These are phyloP conservation scores for Crenichthys baileyi DNA, from an alignment of 2,797 vertebrate genomes.

Conservation along the genomic window DNA sequence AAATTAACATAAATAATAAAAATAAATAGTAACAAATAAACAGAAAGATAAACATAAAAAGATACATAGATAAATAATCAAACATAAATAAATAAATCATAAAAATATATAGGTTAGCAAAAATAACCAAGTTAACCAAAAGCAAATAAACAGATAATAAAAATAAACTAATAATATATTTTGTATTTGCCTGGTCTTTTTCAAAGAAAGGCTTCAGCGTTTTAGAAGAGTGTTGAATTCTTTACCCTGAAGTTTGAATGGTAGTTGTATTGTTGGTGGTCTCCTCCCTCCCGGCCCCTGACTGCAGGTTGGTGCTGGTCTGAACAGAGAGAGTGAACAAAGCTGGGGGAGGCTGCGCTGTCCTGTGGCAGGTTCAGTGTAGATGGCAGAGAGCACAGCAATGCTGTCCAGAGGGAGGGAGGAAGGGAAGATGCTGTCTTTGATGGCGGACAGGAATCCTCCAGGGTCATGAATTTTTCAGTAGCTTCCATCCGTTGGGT, in stretches of 20 bases:
- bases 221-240: background rate
- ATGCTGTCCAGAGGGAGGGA: conserved; percentile 9
- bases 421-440: conserved; percentile 63
- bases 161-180: no score
- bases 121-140: no score
- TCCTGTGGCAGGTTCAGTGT: conserved; percentile 38
- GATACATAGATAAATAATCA: no score
- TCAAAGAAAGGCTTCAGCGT: no score
- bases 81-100: no score
- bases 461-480: conserved; percentile 89
- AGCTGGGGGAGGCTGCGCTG: conserved; percentile 58
- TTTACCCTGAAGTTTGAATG: background rate
- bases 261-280: background rate
- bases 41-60: no score
- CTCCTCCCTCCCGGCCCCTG: background rate
- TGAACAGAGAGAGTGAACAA: conserved; percentile 8
- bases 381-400: conserved; percentile 23
- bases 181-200: no score
- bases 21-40: no score
- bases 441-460: conserved; percentile 82
- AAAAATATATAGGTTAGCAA: no score
- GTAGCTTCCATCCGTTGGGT: conserved; percentile 67
- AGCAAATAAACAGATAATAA: no score
- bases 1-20: no score
- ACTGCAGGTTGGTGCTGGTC: background rate